Evolutionary conservation across 2,888 invertebrate genomes (phyloP), one percentile per base, ranked within the genome.

Genomic region (Parnassius orleans): DNA sequence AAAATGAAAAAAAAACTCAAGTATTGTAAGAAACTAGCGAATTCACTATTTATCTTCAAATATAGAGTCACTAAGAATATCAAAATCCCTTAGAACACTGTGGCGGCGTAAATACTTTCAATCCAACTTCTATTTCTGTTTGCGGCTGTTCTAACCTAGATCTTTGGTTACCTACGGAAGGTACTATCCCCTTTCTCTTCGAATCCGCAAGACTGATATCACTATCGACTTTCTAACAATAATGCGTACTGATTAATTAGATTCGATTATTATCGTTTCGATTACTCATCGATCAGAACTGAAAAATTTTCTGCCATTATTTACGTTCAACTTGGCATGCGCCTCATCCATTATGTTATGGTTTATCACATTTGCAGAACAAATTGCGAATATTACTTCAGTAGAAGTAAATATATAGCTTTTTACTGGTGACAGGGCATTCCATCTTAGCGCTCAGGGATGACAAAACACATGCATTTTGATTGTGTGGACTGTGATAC

Each of bases 211-310:
- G 71, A 74, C 76, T 78, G 76, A 79, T 79, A 74, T 73, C 73
- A 74, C 75, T 76, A 79, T 83, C 79, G 69, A 81, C 90, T 90
- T 90, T 90, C 90, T 89, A 87, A 77, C 76, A 74, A 78, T 81
- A 86, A 86, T 84, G 83, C 87, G 85, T 83, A 84, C 83, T 82
- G 88, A 89, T 90, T 89, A 90, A 90, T 90, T 88, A 86, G 83
- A 79, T 79, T 81, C 86, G 88, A 88, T 89, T 85, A 80, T 74
- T 80, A 80, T 79, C 76, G 77, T 78, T 74, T 71, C 72, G 76
- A 83, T 80, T 80, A 81, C 78, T 72, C 15, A 33, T 70, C 67
- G 77, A 73, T 72, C 76, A 79, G 83, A 83, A 81, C 80, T 78
- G 74, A 79, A 71, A 52, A 47, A 19, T 55, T 19, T n/a, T 24